Conservation (phyloP, 64 coral and sea anemone species). For the Actinia tenebrosa region DNA sequence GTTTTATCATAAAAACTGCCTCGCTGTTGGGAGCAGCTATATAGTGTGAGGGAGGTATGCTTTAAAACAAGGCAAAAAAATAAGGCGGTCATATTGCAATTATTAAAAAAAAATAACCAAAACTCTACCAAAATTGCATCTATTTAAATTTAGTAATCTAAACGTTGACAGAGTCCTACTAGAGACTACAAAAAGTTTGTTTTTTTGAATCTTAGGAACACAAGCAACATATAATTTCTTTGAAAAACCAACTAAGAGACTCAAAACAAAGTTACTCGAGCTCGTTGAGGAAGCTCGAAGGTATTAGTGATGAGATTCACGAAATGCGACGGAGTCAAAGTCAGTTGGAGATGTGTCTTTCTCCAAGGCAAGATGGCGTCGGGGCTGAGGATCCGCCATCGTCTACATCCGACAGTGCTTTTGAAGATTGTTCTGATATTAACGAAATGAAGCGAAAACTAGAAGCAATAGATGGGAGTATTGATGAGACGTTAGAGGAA, state of each 20-base stretch:
- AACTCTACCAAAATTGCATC: too few relatives aligned
- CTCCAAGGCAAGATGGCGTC: conserved; percentile 70
- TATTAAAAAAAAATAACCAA: too few relatives aligned
- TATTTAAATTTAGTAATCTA: too few relatives aligned
- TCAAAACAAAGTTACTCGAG: conserved; percentile 63
- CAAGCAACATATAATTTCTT: conserved; percentile 55
- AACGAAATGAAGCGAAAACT: not conserved
- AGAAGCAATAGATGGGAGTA: not conserved
- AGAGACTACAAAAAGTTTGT: not conserved
- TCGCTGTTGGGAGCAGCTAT: too few relatives aligned
- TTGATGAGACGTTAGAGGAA: not conserved
- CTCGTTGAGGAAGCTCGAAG: conserved; percentile 82
- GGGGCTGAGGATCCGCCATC: conserved; percentile 56
- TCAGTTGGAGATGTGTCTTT: conserved; percentile 48
- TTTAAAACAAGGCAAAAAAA: too few relatives aligned
- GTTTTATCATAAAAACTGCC: too few relatives aligned
- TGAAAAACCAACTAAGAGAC: conserved; percentile 47
- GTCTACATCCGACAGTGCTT: not conserved
- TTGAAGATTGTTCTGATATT: not conserved
- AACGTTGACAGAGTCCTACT: too few relatives aligned
- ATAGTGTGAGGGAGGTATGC: too few relatives aligned
- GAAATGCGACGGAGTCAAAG: conserved; percentile 73
- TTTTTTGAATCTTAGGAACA: conserved; percentile 39
- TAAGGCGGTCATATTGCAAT: too few relatives aligned
- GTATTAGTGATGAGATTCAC: conserved; percentile 91